phyloP scores from a whole-genome alignment of 2,888 invertebrate genomes.

The Archips crataeganus region DNA sequence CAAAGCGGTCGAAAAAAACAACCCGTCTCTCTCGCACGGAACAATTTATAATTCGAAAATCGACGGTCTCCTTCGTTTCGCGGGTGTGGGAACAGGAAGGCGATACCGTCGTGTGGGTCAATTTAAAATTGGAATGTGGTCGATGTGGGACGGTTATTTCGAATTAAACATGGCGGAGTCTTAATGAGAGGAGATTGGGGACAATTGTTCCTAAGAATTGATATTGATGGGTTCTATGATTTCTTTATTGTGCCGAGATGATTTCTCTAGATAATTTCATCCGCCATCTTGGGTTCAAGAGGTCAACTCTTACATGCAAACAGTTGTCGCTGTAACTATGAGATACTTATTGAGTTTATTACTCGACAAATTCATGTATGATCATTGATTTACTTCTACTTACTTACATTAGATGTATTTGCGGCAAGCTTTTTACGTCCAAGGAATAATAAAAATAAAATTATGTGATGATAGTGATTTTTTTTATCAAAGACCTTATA shows the following conservation, averaged over 20 bases:
- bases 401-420: background rate
- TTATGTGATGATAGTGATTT: background rate
- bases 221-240: conserved; percentile 46
- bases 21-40: conserved; percentile 47
- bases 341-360: background rate
- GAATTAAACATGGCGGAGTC: conserved; percentile 49
- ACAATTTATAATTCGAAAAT: conserved; percentile 57
- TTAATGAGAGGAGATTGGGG: conserved; percentile 54
- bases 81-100: conserved; percentile 51
- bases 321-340: background rate
- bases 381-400: background rate
- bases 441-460: too few relatives aligned
- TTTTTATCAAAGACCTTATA: background rate
- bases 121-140: conserved; percentile 54
- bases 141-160: conserved; percentile 52
- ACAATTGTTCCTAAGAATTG: conserved; percentile 53
- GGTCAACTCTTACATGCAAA: conserved; percentile 25
- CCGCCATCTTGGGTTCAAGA: conserved; percentile 10
- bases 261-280: conserved; percentile 32
- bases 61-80: conserved; percentile 45
- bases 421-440: background rate
- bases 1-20: conserved; percentile 45
- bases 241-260: conserved; percentile 39
- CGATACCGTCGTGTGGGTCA: conserved; percentile 49
- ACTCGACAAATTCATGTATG: background rate